Conservation (phyloP, 2,797 vertebrate genomes). For the Gymnodraco acuticeps region DNA sequence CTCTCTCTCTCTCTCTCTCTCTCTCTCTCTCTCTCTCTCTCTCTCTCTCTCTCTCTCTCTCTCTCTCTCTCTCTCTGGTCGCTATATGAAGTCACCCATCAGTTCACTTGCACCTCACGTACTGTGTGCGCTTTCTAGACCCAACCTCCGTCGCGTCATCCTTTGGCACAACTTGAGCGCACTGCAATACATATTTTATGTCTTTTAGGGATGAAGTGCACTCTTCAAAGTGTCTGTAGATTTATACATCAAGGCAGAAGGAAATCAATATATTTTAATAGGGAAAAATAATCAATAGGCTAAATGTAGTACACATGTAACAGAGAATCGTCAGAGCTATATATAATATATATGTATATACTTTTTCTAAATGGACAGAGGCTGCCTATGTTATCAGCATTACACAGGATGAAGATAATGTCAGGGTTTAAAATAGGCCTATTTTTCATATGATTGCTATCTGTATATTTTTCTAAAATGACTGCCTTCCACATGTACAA, state of each 20-base stretch:
- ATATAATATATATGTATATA: neutral
- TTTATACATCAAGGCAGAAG: neutral
- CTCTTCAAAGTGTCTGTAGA: neutral
- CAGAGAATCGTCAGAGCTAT: neutral
- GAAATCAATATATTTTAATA: neutral
- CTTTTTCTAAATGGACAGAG: neutral
- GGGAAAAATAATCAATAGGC: conserved; percentile 1
- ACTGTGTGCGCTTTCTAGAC: conserved; percentile 68
- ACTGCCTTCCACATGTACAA: conserved; percentile 6
- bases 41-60: conserved; percentile 14
- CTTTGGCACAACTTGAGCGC: conserved; percentile 64
- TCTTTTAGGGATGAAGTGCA: neutral
- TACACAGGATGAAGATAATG: conserved; percentile 33
- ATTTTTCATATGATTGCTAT: conserved; percentile 38
- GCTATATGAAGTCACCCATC: conserved; percentile 78
- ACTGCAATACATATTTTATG: conserved; percentile 23
- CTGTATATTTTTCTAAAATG: conserved; percentile 14
- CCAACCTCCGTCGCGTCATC: conserved; percentile 75
- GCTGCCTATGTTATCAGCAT: conserved; percentile 31
- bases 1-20: conserved; percentile 9
- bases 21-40: conserved; percentile 9
- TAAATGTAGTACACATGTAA: neutral
- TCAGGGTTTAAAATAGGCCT: conserved; percentile 26
- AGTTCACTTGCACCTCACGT: conserved; percentile 84
- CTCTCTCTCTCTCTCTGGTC: neutral